Base-by-base conservation (phyloP, 2,797 vertebrate genomes). In the Bradypodion ventrale region DNA sequence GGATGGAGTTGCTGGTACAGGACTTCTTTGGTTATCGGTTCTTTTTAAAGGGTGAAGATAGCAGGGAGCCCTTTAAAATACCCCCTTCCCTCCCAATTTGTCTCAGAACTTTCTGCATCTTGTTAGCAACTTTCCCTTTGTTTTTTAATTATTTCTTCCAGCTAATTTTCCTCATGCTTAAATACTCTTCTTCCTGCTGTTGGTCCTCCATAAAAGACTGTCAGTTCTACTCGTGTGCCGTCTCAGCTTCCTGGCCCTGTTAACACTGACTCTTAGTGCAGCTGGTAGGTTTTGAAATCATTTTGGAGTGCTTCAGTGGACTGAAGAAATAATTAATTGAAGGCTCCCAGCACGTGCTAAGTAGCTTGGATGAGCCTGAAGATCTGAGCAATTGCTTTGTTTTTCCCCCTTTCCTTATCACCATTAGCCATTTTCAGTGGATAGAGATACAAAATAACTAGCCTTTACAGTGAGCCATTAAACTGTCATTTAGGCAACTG, bases 401-500 rank as follows among this genome's bases (percentile, higher is more conserved):
- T 92, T 94, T 94, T 90, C 88, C 91, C 91, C 42, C 87, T 92
- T 92, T 92, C 91, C 93, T 94, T 94, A 96, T 95, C 95, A 94
- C 96, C 95, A 93, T 95, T 95, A 96, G 95, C 95, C 93, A 90
- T 95, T 95, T 95, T 92, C 91, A 7, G 74, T 91, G 95, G 96
- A 95, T 94, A 95, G 95, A 96, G 96, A 95, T 95, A 94, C 95
- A 94, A 96, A 95, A 96, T 95, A 95, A 96, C 95, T 95, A 96
- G 95, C 93, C 91, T 94, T 95, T 93, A 94, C 95, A 90, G 91
- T 92, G 96, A 93, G 91, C 94, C 95, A 95, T 96, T 96, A 96
- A 96, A 96, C 95, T 96, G 96, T 96, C 94, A 91, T 96, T 96
- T 96, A 95, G 93, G 93, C 96, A 96, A 96, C 97, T 95, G 95